Percentiles rank a stretch among this genome's conserved stretches.
Evolutionary conservation across 1,140 invertebrate species (phyloP).

Genomic region (Leptopilina boulardi): DNA sequence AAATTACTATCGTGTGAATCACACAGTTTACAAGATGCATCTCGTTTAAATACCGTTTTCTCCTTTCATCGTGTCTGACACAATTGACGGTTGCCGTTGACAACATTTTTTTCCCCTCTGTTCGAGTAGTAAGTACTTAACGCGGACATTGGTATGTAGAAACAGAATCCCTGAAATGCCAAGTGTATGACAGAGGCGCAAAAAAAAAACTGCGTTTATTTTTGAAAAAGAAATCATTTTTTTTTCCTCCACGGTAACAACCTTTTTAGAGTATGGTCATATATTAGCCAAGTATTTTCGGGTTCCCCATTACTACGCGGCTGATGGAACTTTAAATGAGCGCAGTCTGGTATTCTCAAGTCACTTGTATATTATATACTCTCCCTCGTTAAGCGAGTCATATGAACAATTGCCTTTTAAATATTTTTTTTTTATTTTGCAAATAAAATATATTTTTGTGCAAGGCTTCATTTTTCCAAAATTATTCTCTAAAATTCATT

Average conservation of each 20-base stretch:
- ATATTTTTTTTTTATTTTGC: conserved; percentile 15
- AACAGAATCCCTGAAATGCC: conserved; percentile 51
- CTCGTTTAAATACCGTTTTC: conserved; percentile 24
- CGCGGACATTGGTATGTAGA: conserved; percentile 30
- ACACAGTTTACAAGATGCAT: conserved; percentile 5
- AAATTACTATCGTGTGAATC: not conserved
- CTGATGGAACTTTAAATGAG: conserved; percentile 47
- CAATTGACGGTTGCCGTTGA: conserved; percentile 36
- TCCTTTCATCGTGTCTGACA: conserved; percentile 18
- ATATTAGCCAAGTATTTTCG: conserved; percentile 63
- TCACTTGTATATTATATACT: conserved; percentile 40
- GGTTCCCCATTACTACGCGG: conserved; percentile 46
- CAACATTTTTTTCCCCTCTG: conserved; percentile 47
- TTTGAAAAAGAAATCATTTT: conserved; percentile 53
- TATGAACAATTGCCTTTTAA: conserved; percentile 30
- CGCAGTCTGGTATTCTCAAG: conserved; percentile 53
- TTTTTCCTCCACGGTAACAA: conserved; percentile 57
- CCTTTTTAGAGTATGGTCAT: conserved; percentile 58
- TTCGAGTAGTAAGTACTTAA: conserved; percentile 10
- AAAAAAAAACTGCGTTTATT: conserved; percentile 48
- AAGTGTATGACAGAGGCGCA: conserved; percentile 38
- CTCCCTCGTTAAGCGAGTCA: conserved; percentile 37
- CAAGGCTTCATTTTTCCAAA: no score
- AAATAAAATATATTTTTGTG: no score
- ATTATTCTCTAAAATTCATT: no score